Conservation (phyloP, 92 coral and sea anemone genomes). For the Porites rus region DNA sequence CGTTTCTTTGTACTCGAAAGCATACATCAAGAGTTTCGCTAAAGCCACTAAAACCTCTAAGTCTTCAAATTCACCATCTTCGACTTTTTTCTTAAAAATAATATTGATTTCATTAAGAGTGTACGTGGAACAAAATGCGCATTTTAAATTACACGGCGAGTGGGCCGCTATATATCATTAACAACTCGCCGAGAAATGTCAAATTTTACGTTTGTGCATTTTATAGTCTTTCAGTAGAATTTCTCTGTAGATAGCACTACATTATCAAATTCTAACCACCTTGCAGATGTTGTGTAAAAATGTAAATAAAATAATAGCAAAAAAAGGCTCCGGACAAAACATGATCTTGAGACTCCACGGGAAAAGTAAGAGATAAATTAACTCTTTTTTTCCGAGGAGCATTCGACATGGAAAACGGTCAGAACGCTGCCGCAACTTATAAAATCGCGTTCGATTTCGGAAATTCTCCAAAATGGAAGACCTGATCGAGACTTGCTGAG, state of each 20-base stretch:
- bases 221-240: no score
- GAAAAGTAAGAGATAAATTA: neutral
- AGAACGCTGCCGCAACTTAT: neutral
- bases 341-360: neutral
- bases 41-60: neutral
- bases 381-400: neutral
- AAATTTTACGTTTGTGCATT: neutral
- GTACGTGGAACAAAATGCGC: neutral
- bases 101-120: conserved; percentile 12
- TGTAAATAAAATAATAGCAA: no score
- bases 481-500: neutral
- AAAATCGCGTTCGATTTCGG: neutral
- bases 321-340: neutral
- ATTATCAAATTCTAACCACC: no score
- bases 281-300: no score
- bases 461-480: neutral
- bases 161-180: neutral
- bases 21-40: neutral
- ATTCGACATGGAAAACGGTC: no score
- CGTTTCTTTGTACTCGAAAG: neutral
- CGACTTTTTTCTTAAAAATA: neutral
- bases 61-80: neutral
- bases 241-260: no score
- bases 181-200: neutral
- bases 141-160: neutral